phyloP scores from a whole-genome alignment of 2,797 vertebrate genomes.

The Centropyge bicolor region DNA sequence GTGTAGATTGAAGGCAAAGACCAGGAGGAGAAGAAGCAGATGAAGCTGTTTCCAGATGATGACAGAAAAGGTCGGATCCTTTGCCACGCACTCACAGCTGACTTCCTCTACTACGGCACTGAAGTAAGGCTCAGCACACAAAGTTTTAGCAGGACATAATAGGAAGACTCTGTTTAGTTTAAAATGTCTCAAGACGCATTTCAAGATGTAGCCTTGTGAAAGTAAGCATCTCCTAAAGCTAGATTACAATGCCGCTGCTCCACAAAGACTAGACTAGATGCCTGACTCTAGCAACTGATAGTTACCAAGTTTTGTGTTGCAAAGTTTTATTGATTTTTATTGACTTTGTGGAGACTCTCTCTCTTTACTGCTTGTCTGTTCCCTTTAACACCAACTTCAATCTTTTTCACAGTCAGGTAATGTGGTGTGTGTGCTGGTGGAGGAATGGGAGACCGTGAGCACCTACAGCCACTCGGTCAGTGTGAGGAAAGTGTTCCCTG shows the following conservation, averaged over 20 bases:
- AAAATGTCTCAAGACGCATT: not conserved
- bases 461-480: slow-evolving; percentile 92
- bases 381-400: not conserved
- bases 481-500: slow-evolving; percentile 94
- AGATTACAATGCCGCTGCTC: not conserved
- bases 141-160: not conserved
- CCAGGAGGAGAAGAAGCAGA: slow-evolving; percentile 92
- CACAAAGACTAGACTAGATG: not conserved
- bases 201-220: not conserved
- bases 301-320: not conserved
- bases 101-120: slow-evolving; percentile 96
- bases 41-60: slow-evolving; percentile 92
- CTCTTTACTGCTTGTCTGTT: not conserved
- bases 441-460: slow-evolving; percentile 94
- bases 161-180: not conserved
- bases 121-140: slow-evolving; percentile 86
- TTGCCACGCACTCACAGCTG: slow-evolving; percentile 92
- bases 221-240: not conserved
- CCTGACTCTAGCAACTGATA: not conserved
- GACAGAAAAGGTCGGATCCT: slow-evolving; percentile 92
- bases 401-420: slow-evolving; percentile 86
- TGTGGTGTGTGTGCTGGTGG: slow-evolving; percentile 92
- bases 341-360: not conserved
- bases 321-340: not conserved
- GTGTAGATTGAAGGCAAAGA: slow-evolving; percentile 93